Evolutionary conservation across 2,888 invertebrate genomes (phyloP).

Genomic region (Gisinianus flammeolus): DNA sequence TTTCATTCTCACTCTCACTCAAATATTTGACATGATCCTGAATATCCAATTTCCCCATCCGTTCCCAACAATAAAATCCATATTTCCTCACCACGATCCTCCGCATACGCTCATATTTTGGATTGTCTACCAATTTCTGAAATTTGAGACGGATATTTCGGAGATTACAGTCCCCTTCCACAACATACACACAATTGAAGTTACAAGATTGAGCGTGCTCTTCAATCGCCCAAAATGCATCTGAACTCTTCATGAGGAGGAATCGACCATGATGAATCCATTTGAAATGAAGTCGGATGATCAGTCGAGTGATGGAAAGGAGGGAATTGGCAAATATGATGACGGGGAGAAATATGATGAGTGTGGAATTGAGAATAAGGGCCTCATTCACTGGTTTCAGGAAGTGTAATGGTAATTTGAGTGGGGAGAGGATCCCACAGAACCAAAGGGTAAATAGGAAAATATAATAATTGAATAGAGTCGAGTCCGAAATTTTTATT

Average conservation of each 20-base stretch:
- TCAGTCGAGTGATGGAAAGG: background rate
- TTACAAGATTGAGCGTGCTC: constrained; percentile 50
- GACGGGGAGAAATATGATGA: constrained; percentile 18
- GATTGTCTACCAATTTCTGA: constrained; percentile 16
- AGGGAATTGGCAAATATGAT: constrained; percentile 11
- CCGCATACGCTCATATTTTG: constrained; percentile 51
- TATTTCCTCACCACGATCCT: constrained; percentile 47
- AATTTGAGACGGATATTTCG: constrained; percentile 46
- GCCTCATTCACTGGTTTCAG: constrained; percentile 5
- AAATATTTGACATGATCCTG: constrained; percentile 47
- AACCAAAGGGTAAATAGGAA: background rate
- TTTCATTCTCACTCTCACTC: background rate
- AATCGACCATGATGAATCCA: background rate
- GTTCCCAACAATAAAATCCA: constrained; percentile 53
- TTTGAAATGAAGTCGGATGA: constrained; percentile 25
- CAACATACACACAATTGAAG: constrained; percentile 54
- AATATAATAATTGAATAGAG: background rate
- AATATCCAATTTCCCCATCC: constrained; percentile 45
- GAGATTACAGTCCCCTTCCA: constrained; percentile 52
- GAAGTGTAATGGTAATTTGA: background rate
- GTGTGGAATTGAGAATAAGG: constrained; percentile 9
- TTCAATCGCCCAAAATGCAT: constrained; percentile 51
- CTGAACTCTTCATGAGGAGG: constrained; percentile 33
- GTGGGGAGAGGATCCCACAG: background rate
- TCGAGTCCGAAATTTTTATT: background rate